Base-by-base conservation (phyloP, 1,140 invertebrate genomes). In the Nylanderia fulva region DNA sequence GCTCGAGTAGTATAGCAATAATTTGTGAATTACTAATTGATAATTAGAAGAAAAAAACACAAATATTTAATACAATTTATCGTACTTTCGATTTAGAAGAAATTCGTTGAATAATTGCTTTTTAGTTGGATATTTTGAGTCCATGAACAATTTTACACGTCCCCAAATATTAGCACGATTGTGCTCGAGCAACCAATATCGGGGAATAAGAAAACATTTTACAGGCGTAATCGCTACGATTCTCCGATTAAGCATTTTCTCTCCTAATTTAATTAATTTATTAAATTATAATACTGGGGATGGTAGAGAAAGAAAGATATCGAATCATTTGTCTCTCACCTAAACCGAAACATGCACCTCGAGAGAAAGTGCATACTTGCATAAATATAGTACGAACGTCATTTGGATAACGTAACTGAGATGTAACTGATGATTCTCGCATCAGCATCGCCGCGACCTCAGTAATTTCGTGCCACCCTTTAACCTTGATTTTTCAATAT, bases 131-230 rank as follows among this genome's bases (percentile, higher is more conserved):
- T 96, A 96, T 88, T 96, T 96, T 15, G 94, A 95, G 63, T 96
- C 95, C 42, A 97, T 91, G 87, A 96, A 96, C 71, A 96, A 93
- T 88, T 95, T 95, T 29, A 96, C 96, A 36, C 95, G 93, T 39
- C 95, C 94, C 96, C 96, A 96, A 54, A 96, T 96, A 84, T 96
- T 96, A 2, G 96, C 96, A 2, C 95, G 95, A 89, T 96, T 96
- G 24, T 96, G 95, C 85, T 96, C 95, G 45, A 95, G 88, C 18
- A 97, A 90, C 95, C 96, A 96, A 89, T 96, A 96, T 66, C 95
- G 95, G 0, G 96, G 96, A 48, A 97, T 92, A 5, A 96, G 91
- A 85, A 97, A 94, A 85, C 96, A 96, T 72, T 93, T 94, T 0
- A 96, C 95, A 1, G 94, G 93, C 1, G 95, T 95, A 6, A 95